Evolutionary conservation across 2,888 invertebrate species (phyloP).

Genomic region (Crocallis elinguaria): DNA sequence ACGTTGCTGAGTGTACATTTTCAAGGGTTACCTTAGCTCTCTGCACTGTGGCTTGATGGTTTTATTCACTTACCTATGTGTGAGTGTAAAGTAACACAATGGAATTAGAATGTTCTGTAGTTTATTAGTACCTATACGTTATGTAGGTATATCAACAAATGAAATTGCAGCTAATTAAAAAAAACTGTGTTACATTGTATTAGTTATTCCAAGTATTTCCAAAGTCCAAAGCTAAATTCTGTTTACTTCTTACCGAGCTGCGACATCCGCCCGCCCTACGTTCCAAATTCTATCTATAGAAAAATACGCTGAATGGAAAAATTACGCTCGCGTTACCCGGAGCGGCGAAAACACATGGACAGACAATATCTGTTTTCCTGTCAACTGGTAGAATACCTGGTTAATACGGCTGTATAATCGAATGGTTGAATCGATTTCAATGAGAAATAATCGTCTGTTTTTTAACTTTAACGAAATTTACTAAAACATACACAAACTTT

Average conservation of each 20-base stretch:
- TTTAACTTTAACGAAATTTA: no score
- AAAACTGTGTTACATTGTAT: no score
- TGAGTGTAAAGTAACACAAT: background rate
- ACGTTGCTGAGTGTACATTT: background rate
- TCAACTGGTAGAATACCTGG: no score
- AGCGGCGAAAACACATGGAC: background rate
- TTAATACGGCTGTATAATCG: no score
- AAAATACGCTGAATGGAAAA: background rate
- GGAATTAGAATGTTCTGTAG: background rate
- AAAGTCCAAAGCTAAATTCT: background rate
- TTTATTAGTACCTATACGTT: background rate
- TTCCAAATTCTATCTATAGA: background rate
- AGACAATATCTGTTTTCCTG: no score
- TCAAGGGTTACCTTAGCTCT: background rate
- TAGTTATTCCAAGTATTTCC: no score
- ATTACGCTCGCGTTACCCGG: background rate
- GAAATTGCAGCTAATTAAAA: no score
- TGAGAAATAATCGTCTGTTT: no score
- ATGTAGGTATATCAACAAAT: no score
- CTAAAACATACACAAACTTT: no score
- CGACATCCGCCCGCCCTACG: background rate
- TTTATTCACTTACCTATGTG: background rate
- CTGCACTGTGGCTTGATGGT: slow-evolving; percentile 1
- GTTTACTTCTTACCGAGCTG: background rate
- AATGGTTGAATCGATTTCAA: no score